phyloP scores from a whole-genome alignment of 2,113 vertebrate species.

The Oxyura jamaicensis region DNA sequence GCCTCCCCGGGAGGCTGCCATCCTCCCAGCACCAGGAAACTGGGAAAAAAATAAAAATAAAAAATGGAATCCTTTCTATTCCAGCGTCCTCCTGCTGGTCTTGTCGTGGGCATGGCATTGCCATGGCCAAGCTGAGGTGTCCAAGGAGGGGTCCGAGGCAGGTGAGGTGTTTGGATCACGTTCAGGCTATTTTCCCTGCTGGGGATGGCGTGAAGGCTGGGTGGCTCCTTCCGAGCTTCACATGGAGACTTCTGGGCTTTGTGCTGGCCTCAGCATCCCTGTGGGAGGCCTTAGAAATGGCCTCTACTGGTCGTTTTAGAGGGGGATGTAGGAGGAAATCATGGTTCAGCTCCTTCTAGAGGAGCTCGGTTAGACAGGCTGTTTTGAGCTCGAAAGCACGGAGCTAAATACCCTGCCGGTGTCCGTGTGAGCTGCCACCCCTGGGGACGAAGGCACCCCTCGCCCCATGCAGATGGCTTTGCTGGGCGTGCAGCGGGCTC shows the following conservation, averaged over 20 bases:
- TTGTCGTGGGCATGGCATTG: neutral
- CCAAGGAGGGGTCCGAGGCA: neutral
- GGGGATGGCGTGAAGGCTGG: neutral
- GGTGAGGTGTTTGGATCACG: neutral
- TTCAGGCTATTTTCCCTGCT: neutral
- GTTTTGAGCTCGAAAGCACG: neutral
- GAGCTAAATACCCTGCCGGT: neutral
- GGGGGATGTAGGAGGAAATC: neutral
- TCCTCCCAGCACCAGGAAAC: neutral
- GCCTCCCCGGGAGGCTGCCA: neutral
- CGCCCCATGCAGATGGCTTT: accelerated
- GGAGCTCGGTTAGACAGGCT: neutral
- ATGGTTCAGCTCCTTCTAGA: neutral
- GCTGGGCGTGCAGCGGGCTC: neutral
- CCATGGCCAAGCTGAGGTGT: neutral
- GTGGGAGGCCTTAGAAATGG: neutral
- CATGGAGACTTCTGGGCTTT: neutral
- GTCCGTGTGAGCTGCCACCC: neutral
- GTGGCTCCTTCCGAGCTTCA: neutral
- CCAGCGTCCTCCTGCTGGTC: neutral
- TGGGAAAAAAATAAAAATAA: neutral
- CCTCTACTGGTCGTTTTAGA: neutral
- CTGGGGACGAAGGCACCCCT: neutral
- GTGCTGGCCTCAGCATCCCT: neutral
- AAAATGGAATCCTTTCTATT: neutral